Evolutionary conservation across 2,113 vertebrate genomes (phyloP).

Genomic region (Sporophila hypoxantha): DNA sequence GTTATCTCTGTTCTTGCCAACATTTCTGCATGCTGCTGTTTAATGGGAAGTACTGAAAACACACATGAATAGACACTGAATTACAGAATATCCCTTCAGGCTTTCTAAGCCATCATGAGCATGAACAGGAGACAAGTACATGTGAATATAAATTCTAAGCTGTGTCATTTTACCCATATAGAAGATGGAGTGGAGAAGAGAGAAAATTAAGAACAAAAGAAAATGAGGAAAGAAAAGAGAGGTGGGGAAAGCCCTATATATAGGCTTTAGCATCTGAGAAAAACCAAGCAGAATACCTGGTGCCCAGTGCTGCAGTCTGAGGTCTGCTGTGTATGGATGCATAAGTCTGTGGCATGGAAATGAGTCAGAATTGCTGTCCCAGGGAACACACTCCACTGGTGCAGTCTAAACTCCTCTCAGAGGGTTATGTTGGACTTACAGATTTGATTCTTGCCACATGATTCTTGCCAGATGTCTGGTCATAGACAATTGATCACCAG

Average conservation of each 20-base stretch:
- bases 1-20: not conserved
- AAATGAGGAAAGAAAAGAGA: not conserved
- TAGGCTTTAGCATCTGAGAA: not conserved
- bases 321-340: not conserved
- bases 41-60: slow-evolving; percentile 9
- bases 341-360: not conserved
- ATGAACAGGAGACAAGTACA: not conserved
- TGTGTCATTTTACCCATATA: not conserved
- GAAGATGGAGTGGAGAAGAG: not conserved
- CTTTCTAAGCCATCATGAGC: not conserved
- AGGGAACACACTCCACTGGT: not conserved
- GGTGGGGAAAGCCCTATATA: rapidly evolving
- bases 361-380: not conserved
- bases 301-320: not conserved
- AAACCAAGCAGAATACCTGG: not conserved
- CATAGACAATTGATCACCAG: not conserved
- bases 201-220: not conserved
- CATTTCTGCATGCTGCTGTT: not conserved
- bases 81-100: not conserved
- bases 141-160: not conserved
- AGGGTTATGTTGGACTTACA: not conserved
- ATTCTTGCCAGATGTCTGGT: not conserved
- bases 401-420: not conserved
- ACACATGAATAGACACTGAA: slow-evolving; percentile 22
- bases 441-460: not conserved